Percentiles rank a stretch among this genome's conserved stretches.
Evolutionary conservation across 2,113 vertebrate genomes (phyloP).

Genomic region (Lichenostomus cassidix): DNA sequence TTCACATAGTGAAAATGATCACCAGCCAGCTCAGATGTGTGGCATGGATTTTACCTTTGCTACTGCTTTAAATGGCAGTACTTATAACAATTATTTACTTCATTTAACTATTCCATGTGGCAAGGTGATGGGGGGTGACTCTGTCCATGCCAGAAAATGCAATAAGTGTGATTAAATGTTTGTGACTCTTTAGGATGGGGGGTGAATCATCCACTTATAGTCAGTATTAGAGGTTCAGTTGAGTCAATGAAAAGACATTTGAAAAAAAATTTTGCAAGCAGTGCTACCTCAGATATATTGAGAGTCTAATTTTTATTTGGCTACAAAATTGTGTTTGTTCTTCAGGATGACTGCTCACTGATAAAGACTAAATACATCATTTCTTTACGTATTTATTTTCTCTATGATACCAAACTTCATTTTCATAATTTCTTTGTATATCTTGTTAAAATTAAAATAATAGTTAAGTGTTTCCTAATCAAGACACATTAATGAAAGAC

Average conservation of each 20-base stretch:
- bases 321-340: neutral
- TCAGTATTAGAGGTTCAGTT: neutral
- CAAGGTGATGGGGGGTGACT: neutral
- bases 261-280: neutral
- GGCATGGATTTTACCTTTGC: neutral
- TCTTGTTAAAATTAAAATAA: neutral
- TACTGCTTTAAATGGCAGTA: neutral
- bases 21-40: neutral
- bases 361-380: neutral
- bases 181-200: neutral
- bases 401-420: accelerated
- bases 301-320: neutral
- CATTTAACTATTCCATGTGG: neutral
- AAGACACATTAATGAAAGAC: neutral
- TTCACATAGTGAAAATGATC: neutral
- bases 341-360: neutral
- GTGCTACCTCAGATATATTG: neutral
- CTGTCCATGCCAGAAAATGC: neutral
- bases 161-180: neutral
- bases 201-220: neutral
- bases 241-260: neutral
- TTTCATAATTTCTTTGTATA: neutral
- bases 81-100: neutral
- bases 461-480: neutral
- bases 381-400: neutral